Conservation (phyloP, 37 sponge, comb jelly and placozoan species). For the Agelas oroides region DNA sequence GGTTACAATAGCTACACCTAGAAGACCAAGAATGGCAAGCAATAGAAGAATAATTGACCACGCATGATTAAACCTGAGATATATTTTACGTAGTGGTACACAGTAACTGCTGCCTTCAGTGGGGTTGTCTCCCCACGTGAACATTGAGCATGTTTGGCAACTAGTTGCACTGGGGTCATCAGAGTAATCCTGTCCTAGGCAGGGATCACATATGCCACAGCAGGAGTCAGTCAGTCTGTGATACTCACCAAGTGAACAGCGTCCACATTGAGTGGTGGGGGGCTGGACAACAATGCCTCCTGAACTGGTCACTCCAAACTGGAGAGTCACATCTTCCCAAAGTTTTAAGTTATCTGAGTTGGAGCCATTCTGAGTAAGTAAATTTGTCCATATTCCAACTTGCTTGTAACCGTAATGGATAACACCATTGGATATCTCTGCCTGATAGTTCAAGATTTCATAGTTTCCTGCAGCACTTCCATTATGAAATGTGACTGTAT, state of each 20-base stretch:
- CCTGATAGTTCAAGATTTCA: constrained; percentile 49
- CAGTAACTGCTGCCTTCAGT: constrained; percentile 54
- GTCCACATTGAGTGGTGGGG: too few species aligned
- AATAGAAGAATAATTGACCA: constrained; percentile 7
- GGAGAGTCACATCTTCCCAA: too few species aligned
- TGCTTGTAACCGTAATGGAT: neutral
- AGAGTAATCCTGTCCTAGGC: too few species aligned
- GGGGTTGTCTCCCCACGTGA: constrained; percentile 72
- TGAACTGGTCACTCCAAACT: too few species aligned
- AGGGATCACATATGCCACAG: too few species aligned
- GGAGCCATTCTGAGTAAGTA: neutral
- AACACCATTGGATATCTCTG: neutral
- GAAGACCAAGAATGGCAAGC: constrained; percentile 16
- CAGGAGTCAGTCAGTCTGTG: too few species aligned
- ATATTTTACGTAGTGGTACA: constrained; percentile 27
- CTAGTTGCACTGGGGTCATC: too few species aligned
- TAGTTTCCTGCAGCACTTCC: constrained; percentile 51
- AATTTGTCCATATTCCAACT: constrained; percentile 60
- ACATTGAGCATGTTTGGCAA: too few species aligned
- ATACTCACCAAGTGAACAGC: too few species aligned
- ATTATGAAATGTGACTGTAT: constrained; percentile 48
- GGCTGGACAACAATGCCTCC: too few species aligned
- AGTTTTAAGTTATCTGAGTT: neutral
- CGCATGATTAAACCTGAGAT: neutral
- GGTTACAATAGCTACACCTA: neutral